Percentiles rank a stretch among this genome's conserved stretches.
Evolutionary conservation across 30 jellyfish, hydroid and myxozoan species (phyloP).

Genomic region (Pelagia noctiluca): DNA sequence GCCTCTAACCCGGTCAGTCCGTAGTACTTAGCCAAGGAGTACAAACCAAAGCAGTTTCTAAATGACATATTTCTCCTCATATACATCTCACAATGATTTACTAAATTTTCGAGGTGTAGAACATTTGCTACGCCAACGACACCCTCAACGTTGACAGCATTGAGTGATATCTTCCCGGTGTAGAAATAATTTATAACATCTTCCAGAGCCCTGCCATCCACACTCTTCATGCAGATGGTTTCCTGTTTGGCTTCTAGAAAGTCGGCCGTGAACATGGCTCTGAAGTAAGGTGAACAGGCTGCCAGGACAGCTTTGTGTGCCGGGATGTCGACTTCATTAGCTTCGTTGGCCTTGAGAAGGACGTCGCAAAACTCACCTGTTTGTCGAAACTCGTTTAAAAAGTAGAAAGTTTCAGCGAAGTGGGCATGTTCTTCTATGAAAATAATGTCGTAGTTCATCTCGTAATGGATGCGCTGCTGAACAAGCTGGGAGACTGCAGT

Average conservation of each 20-base stretch:
- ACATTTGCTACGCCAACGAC: constrained; percentile 67
- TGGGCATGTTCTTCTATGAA: constrained; percentile 65
- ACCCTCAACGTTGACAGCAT: constrained; percentile 80
- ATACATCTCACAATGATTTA: constrained; percentile 81
- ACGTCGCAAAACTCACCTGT: constrained; percentile 95
- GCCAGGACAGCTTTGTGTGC: constrained; percentile 94
- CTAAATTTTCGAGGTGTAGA: constrained; percentile 69
- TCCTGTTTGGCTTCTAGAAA: constrained; percentile 82
- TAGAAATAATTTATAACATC: constrained; percentile 84
- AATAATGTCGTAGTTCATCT: constrained; percentile 79
- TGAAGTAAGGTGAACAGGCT: constrained; percentile 96
- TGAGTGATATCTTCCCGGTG: constrained; percentile 72
- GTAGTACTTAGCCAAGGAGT: constrained; percentile 81
- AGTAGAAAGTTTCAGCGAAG: constrained; percentile 66
- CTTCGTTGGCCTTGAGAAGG: constrained; percentile 65
- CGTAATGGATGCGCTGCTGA: neutral
- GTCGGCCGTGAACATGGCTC: constrained; percentile 93
- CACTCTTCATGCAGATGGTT: constrained; percentile 66
- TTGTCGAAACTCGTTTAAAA: constrained; percentile 86
- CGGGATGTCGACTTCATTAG: constrained; percentile 74
- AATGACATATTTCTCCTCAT: constrained; percentile 89
- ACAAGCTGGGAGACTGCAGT: no score
- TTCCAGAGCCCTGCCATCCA: constrained; percentile 84
- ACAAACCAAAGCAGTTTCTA: constrained; percentile 81
- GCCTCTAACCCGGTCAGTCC: constrained; percentile 69